A percentile compares a stretch with the other conserved stretches of the same genome.
These are phyloP conservation scores for Silurus lanzhouensis DNA, from an alignment of 2,797 vertebrate species.

Conservation along the genomic window DNA sequence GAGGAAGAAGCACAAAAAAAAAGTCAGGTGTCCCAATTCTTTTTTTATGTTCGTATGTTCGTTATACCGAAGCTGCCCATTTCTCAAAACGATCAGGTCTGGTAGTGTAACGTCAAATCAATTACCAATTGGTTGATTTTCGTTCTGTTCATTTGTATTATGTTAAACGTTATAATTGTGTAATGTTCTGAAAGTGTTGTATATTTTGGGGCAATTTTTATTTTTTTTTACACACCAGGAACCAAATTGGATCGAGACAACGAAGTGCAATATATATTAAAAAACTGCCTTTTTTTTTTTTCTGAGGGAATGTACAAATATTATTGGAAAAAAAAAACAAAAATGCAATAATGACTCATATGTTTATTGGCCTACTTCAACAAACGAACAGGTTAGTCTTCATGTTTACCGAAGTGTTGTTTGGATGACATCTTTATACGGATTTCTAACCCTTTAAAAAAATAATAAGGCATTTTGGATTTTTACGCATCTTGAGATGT, in stretches of 20 bases:
- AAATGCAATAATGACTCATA: slow-evolving; percentile 2
- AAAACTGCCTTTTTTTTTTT: background rate
- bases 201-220: slow-evolving; percentile 48
- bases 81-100: background rate
- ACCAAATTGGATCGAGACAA: slow-evolving; percentile 49
- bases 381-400: background rate
- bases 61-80: too few relatives aligned
- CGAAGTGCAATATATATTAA: slow-evolving; percentile 54
- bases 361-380: background rate
- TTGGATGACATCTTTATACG: background rate
- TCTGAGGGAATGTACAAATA: background rate
- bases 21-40: too few relatives aligned
- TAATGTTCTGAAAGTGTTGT: slow-evolving; percentile 38
- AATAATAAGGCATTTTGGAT: background rate
- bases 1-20: too few relatives aligned
- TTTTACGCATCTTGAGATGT: background rate
- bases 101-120: background rate
- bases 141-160: slow-evolving; percentile 4
- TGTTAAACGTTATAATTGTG: slow-evolving; percentile 19
- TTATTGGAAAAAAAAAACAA: background rate
- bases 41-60: too few relatives aligned
- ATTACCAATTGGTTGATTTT: slow-evolving; percentile 36
- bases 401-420: background rate
- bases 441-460: slow-evolving; percentile 14
- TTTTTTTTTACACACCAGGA: slow-evolving; percentile 45